Conservation (phyloP, 2,797 vertebrate genomes). For the Pelobates cultripes region DNA sequence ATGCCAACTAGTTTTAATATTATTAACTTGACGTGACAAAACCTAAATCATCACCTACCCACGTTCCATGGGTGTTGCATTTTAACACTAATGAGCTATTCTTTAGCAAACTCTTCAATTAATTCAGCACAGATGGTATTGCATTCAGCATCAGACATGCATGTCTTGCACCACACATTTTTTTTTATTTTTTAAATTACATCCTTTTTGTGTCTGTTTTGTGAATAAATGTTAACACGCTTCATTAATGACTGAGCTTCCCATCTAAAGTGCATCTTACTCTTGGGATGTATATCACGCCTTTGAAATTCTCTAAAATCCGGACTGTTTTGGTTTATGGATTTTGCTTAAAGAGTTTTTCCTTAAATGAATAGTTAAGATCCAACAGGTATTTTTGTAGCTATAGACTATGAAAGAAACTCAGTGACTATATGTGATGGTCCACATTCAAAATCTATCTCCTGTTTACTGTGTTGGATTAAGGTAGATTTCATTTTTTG, state of each 20-base stretch:
- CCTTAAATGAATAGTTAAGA: slow-evolving; percentile 12
- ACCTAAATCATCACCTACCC: slow-evolving; percentile 14
- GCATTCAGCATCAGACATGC: slow-evolving; percentile 48
- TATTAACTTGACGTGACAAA: slow-evolving; percentile 23
- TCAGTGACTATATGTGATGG: neutral
- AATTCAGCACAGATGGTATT: slow-evolving; percentile 41
- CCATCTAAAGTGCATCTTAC: slow-evolving; percentile 42
- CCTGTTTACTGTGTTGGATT: slow-evolving; percentile 2
- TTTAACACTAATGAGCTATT: slow-evolving; percentile 49
- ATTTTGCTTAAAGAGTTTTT: slow-evolving; percentile 22
- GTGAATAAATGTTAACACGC: slow-evolving; percentile 47
- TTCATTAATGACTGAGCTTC: slow-evolving; percentile 50
- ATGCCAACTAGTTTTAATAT: neutral
- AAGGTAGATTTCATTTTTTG: too few relatives aligned
- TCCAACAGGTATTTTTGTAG: neutral
- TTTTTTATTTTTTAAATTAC: slow-evolving; percentile 34
- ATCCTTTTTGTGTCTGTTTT: slow-evolving; percentile 48
- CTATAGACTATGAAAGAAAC: neutral
- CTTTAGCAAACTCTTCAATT: slow-evolving; percentile 41
- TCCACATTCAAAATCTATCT: neutral
- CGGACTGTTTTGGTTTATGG: slow-evolving; percentile 18
- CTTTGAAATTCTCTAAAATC: slow-evolving; percentile 9
- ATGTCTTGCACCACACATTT: slow-evolving; percentile 30
- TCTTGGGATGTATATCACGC: slow-evolving; percentile 17
- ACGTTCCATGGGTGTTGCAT: slow-evolving; percentile 35